A percentile compares a stretch with the other conserved stretches of the same genome.
phyloP scores from a whole-genome alignment of 2,113 vertebrate species.

The Rhinolophus ferrumequinum region DNA sequence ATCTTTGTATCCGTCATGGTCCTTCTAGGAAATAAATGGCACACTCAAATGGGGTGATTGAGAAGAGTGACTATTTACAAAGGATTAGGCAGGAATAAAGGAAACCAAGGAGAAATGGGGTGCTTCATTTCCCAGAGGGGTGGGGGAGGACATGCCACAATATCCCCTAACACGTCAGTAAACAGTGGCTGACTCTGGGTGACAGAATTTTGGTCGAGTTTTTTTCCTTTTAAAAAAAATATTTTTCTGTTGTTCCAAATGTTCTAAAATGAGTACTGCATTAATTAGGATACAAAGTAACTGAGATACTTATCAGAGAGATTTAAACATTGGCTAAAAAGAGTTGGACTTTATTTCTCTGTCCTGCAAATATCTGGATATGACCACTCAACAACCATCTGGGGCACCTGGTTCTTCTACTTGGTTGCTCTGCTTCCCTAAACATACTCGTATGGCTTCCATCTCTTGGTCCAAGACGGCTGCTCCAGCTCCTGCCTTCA shows the following conservation, averaged over 20 bases:
- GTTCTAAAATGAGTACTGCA: not conserved
- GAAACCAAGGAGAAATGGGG: not conserved
- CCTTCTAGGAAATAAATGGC: not conserved
- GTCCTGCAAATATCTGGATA: not conserved
- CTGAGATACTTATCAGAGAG: not conserved
- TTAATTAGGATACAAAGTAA: not conserved
- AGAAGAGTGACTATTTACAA: not conserved
- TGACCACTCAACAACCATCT: not conserved
- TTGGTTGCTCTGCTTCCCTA: not conserved
- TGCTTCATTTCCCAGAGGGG: not conserved
- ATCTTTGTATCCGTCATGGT: not conserved
- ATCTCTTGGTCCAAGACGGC: not conserved
- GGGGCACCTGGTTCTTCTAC: not conserved
- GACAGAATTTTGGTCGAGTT: not conserved
- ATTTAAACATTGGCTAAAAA: not conserved
- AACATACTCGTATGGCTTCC: not conserved
- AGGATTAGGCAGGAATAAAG: not conserved
- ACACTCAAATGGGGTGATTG: not conserved
- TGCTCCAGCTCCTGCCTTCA: not conserved
- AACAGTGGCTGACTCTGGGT: not conserved
- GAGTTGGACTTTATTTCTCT: not conserved
- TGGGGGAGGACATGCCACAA: accelerated
- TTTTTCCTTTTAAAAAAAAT: not conserved
- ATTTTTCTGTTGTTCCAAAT: not conserved
- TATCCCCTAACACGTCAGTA: not conserved